Conservation (phyloP, 30 jellyfish, hydroid and myxozoan genomes). For the Cassiopea xamachana region DNA sequence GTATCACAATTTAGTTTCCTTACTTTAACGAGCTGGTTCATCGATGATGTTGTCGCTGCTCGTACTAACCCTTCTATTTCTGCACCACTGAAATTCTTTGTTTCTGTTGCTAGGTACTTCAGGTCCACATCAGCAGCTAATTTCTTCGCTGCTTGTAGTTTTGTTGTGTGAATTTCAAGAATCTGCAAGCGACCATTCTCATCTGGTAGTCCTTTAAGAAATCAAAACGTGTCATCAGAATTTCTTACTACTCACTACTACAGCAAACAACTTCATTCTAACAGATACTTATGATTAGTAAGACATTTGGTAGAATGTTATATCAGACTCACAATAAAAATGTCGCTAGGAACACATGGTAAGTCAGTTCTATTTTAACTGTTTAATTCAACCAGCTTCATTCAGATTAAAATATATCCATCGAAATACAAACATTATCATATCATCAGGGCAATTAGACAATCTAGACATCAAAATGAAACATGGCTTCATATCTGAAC, state of each 20-base stretch:
- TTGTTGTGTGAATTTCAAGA: constrained; percentile 87
- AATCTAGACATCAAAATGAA: no score
- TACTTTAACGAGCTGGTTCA: constrained; percentile 87
- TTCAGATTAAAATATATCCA: no score
- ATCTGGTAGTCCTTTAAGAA: constrained; percentile 84
- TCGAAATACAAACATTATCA: no score
- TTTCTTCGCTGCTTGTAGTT: constrained; percentile 67
- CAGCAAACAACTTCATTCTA: not conserved
- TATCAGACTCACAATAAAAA: no score
- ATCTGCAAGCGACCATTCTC: constrained; percentile 96
- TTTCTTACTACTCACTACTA: not conserved
- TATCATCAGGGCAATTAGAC: no score
- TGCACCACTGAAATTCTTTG: constrained; percentile 99
- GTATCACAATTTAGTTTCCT: not conserved
- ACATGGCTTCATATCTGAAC: no score
- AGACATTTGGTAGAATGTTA: no score
- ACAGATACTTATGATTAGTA: no score
- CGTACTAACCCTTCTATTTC: constrained; percentile 98
- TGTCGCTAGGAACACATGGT: no score
- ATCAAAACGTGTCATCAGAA: not conserved
- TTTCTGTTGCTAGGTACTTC: constrained; percentile 71
- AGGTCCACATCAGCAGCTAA: constrained; percentile 74
- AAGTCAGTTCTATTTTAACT: no score
- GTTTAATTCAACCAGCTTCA: no score
- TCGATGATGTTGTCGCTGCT: constrained; percentile 98